Base-by-base conservation (phyloP, 2,888 invertebrate species). In the Neelides folsomi region DNA sequence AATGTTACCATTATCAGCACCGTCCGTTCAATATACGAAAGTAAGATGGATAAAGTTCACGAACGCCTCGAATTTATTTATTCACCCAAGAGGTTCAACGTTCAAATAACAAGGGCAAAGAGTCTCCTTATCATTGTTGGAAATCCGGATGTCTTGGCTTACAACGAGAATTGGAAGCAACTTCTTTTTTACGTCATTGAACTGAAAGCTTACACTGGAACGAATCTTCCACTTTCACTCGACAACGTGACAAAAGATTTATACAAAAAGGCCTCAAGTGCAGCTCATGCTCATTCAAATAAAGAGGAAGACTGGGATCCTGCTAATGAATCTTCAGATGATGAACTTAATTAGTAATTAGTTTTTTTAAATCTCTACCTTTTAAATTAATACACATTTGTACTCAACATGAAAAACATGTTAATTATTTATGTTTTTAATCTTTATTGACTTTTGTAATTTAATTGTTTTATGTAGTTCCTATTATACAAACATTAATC, bases 81-180 rank as follows among this genome's bases (percentile, higher is more conserved):
- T 16, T 80, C 79, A 59, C 80, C 83, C 0, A 83, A 83, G 68
- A 76, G 93, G 54, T 75, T 93, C 64, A 95, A 94, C 72, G 94
- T 94, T 0, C 83, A 89, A 1, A 76, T 93, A 46, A 90, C 89
- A 0, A 77, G 94, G 60, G 86, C 89, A 9, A 79, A 84, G 68
- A 78, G 82, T 7, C 73, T 90, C 20, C 75, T 86, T 5, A 75
- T 93, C 38, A 75, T 94, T 47, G 76, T 92, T 61, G 93, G 93
- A 42, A 85, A 90, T 72, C 89, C 92, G 0, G 75, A 79, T 65
- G 70, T 87, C 20, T 69, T 89, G 18, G 68, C 71, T 2, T 68
- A 71, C 27, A 87, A 88, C 68, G 71, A 74, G 0, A 73, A 77
- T 60, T 89, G 88, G 89, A 71, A 76, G 13, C 72, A 72, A 57